Conservation (phyloP, 2,888 invertebrate genomes). For the Abscondita cerata region DNA sequence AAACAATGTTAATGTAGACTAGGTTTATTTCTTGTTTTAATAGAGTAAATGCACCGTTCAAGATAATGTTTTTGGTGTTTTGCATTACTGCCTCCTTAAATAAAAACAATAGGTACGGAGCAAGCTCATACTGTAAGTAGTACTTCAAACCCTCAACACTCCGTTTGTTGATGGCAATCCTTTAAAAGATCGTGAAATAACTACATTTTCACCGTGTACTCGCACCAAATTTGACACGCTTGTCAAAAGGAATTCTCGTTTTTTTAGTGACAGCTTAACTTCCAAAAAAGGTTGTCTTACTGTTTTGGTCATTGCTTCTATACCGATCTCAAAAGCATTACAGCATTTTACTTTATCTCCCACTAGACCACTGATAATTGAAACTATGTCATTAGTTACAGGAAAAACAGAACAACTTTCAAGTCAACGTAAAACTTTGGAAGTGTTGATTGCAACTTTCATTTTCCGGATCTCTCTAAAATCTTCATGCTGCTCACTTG, state of each 20-base stretch:
- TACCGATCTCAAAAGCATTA: no score
- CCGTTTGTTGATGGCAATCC: conserved; percentile 3
- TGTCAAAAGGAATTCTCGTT: neutral
- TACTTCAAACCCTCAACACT: neutral
- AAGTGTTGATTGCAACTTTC: conserved; percentile 3
- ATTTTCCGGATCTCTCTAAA: conserved; percentile 11
- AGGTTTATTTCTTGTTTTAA: no score
- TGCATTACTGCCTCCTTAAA: conserved; percentile 4
- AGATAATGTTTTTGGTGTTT: neutral
- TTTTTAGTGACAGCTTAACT: no score
- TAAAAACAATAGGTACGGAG: neutral
- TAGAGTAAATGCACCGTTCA: neutral
- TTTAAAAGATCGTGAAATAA: conserved; percentile 2
- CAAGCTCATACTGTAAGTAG: neutral
- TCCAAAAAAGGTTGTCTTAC: no score
- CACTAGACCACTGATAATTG: neutral
- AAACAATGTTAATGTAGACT: no score
- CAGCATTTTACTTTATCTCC: neutral
- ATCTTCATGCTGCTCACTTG: conserved; percentile 12
- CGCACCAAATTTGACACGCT: neutral
- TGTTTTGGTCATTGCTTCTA: no score
- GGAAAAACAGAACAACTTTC: conserved; percentile 1
- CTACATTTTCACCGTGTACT: neutral
- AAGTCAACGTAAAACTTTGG: conserved; percentile 8
- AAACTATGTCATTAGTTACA: conserved; percentile 3